Base-by-base conservation (phyloP, 2,113 vertebrate species). In the Pipa parva region DNA sequence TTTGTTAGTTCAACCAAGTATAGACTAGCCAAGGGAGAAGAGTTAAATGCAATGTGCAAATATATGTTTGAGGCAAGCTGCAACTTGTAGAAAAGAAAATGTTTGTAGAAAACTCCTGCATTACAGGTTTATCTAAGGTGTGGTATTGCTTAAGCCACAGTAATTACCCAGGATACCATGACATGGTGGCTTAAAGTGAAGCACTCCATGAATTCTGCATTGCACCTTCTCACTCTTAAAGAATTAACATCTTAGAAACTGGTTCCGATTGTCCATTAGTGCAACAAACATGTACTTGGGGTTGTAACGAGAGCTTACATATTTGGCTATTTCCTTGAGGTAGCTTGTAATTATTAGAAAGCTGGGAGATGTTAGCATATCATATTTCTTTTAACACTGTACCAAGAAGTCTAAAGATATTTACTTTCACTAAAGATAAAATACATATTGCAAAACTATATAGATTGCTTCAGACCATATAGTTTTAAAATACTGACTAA, bases 111-210 rank as follows among this genome's bases (percentile, higher is more conserved):
- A 90, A 85, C 52, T 76, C 81, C 79, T 83, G 92, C 86, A 85
- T 90, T 93, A 91, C 89, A 88, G 91, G 92, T 97, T 95, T 94
- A 92, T 91, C 92, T 90, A 96, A 97, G 94, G 93, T 89, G 95
- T 93, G 95, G 92, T 88, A 87, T 87, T 77, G 80, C 85, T 88
- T 93, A 92, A 92, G 87, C 85, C 85, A 74, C 81, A 85, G 88
- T 90, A 92, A 90, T 92, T 91, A 92, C 83, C 85, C 84, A 88
- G 82, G 85, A 90, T 90, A 87, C 82, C 82, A 76, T 78, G 76
- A 80, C 82, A 70, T 78, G 76, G 78, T 77, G 77, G 80, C 80
- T 90, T 80, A 82, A 82, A 84, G 75, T 75, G 68, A 79, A 80
- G 80, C 72, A 79, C 73, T 83, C 78, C 77, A 71, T 63, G 74